Base-by-base conservation (phyloP, 2,888 invertebrate species). In the Uloborus plumipes region DNA sequence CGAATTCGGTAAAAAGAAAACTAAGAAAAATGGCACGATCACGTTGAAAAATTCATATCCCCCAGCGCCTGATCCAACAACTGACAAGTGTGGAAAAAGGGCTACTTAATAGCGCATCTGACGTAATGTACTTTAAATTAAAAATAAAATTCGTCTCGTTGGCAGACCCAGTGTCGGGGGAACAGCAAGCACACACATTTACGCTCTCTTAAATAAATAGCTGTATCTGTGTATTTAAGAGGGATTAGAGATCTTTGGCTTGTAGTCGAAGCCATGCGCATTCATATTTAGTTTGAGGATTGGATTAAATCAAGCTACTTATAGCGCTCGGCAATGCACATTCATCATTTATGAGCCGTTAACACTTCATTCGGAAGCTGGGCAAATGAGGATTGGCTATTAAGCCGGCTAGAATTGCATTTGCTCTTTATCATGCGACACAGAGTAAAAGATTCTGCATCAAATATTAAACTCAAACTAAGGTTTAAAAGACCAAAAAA, bases 321-420 rank as follows among this genome's bases (percentile, higher is more conserved):
- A 79, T 20, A 59, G 69, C 61, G 53, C 62, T 76, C 67, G 58
- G 62, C 50, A 58, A 79, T 31, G 50, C 50, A 53, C 22, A 53
- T 73, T 72, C 67, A 80, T 80, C 79, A 73, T 80, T 73, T 67
- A 80, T 80, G 79, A 80, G 73, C 79, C 72, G 59, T 80, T 80
- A 73, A 67, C 67, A 73, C 55, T 79, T 79, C 65, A 71, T 53
- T 66, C 49, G n/a, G 50, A 72, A 50, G 69, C 58, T 62, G 67
- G 62, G 16, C 79, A 67, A 67, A 78, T 78, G 65, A 78, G 62
- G 78, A 73, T 80, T 67, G 51, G 66, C 39, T 76, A 76, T 75
- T 75, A 75, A 75, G 75, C 75, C 47, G 58, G 16, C 64, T 47
- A 58, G 66, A 65, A 72, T 73, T 62, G 72, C 59, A 72, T 71